Evolutionary conservation across 2,888 invertebrate genomes (phyloP), one percentile per base, ranked within the genome.

Genomic region (Entomobrya proxima): DNA sequence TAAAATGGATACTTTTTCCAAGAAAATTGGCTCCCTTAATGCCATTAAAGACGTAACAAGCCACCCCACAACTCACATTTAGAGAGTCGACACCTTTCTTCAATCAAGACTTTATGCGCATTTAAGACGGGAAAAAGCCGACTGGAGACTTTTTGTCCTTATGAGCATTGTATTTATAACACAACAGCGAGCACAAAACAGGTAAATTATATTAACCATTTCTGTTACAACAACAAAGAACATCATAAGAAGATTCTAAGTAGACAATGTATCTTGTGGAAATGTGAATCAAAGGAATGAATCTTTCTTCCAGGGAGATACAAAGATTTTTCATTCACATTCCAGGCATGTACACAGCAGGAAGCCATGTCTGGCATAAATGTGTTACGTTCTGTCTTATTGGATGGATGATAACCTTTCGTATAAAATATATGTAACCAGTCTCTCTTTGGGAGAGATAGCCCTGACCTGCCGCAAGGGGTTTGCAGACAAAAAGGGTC

Each of bases 381-480:
- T n/a, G 15, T 72, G 18, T 3, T 24, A 55, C 55, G 18, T 30
- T 11, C 30, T 61, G 1, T 21, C 67, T 21, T 7, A 37, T 0
- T 18, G 4, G 11, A 40, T 40, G 11, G 6, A 11, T 40, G 47
- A 47, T 7, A 2, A 47, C 47, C n/a, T 47, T 47, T 7, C n/a
- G 11, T n/a, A 13, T 13, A n/a, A 74, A 11, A 32, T 50, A 6
- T 44, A 21, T 69, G 40, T 44, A n/a, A n/a, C n/a, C n/a, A n/a
- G n/a, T n/a, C n/a, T 44, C 27, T 44, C 47, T n/a, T 3, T 69
- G 18, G 11, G 24, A 44, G 77, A 44, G 61, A 21, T 37, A 74
- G 58, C 74, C 87, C 75, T 88, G 88, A 89, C 89, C 89, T 89
- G 88, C 89, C 89, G 86, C 87, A 89, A 89, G 81, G 89, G 67